Evolutionary conservation across 2,888 invertebrate genomes (phyloP).

Genomic region (Augiades crinisus): DNA sequence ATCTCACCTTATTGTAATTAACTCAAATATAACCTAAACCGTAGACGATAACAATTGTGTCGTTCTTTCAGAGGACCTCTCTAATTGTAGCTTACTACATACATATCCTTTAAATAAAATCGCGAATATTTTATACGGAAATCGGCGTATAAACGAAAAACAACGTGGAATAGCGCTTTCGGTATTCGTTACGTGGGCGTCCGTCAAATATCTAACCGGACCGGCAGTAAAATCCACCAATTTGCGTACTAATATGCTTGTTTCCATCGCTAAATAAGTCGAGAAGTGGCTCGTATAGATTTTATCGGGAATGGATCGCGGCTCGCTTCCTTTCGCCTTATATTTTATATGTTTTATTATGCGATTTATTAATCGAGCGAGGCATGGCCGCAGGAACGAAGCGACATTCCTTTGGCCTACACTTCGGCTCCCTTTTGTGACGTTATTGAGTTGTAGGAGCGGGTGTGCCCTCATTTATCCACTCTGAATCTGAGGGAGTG

Average conservation of each 20-base stretch:
- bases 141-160: not conserved
- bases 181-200: conserved; percentile 41
- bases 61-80: no score
- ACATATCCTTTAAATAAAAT: no score
- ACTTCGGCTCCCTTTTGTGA: conserved; percentile 33
- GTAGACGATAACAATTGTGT: no score
- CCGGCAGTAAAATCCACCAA: conserved; percentile 45
- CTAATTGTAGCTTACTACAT: no score
- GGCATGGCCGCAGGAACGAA: conserved; percentile 36
- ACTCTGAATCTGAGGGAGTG: no score
- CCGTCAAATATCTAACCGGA: conserved; percentile 46
- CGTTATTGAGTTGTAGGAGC: conserved; percentile 52
- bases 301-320: conserved; percentile 47
- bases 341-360: conserved; percentile 56
- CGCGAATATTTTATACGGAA: no score
- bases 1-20: no score
- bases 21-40: no score
- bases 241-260: conserved; percentile 57
- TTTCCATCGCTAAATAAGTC: conserved; percentile 54
- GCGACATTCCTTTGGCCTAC: conserved; percentile 45
- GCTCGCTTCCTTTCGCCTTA: conserved; percentile 44
- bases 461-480: conserved; percentile 12
- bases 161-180: not conserved
- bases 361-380: conserved; percentile 49
- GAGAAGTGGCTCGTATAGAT: conserved; percentile 51